Conservation (phyloP, 2,888 invertebrate species). For the Volucella inanis region DNA sequence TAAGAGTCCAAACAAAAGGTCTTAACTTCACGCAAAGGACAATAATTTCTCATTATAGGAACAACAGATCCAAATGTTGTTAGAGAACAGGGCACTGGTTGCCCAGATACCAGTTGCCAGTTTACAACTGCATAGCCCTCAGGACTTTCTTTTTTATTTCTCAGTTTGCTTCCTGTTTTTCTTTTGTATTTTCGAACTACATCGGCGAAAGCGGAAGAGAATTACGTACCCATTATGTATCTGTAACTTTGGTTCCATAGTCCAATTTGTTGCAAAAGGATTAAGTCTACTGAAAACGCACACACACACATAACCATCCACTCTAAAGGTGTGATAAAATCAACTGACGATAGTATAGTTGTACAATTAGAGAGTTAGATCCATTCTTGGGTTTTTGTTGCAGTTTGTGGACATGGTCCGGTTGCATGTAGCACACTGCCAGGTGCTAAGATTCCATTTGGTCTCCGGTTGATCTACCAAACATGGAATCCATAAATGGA, state of each 20-base stretch:
- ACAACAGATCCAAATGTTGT: slow-evolving; percentile 56
- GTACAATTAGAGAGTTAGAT: slow-evolving; percentile 68
- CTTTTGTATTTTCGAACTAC: too few species aligned
- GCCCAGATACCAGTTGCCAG: neutral
- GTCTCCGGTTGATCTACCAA: slow-evolving; percentile 55
- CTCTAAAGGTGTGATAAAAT: slow-evolving; percentile 68
- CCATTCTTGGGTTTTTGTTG: slow-evolving; percentile 40
- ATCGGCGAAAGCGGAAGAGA: slow-evolving; percentile 33
- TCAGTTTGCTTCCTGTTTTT: neutral
- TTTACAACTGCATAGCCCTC: slow-evolving; percentile 33
- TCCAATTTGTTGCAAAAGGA: slow-evolving; percentile 58
- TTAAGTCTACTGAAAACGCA: neutral
- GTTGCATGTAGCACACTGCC: slow-evolving; percentile 60
- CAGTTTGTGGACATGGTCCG: slow-evolving; percentile 46
- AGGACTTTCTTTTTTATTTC: slow-evolving; percentile 55
- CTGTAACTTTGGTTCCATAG: slow-evolving; percentile 16
- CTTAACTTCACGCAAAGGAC: slow-evolving; percentile 74
- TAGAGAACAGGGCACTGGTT: neutral
- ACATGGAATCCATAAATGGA: slow-evolving; percentile 55
- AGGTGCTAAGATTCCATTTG: slow-evolving; percentile 62
- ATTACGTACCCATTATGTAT: slow-evolving; percentile 8
- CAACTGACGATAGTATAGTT: slow-evolving; percentile 54
- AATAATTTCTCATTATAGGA: slow-evolving; percentile 72
- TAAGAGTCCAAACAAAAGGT: slow-evolving; percentile 70
- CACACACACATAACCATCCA: neutral